Percentiles rank a stretch among this genome's conserved stretches.
Conservation (phyloP, 2,113 vertebrate species). For the Protobothrops mucrosquamatus region DNA sequence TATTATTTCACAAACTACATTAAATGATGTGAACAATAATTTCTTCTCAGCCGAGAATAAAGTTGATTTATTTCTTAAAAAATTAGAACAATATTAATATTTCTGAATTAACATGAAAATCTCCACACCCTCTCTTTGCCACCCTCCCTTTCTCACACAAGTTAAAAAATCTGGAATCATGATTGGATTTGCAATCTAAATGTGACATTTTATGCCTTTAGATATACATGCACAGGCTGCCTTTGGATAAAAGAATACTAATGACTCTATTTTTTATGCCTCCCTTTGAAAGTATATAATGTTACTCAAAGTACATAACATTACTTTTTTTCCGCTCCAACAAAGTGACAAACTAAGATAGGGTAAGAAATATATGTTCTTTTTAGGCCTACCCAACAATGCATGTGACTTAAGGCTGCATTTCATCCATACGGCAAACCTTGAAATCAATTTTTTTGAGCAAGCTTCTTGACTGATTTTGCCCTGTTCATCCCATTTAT, state of each 20-base stretch:
- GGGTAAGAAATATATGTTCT: not conserved
- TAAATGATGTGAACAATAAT: not conserved
- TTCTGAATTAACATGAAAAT: not conserved
- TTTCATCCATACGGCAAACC: not conserved
- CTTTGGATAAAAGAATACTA: not conserved
- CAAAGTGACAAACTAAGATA: not conserved
- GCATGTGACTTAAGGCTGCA: not conserved
- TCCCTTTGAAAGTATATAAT: not conserved
- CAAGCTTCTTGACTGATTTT: not conserved
- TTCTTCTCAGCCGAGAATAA: not conserved
- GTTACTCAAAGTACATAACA: not conserved
- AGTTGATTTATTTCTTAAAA: not conserved
- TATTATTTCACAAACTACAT: not conserved
- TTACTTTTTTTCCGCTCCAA: not conserved
- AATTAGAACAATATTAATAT: not conserved
- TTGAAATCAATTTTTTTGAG: not conserved
- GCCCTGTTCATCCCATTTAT: not conserved
- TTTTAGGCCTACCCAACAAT: not conserved
- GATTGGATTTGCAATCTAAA: not conserved
- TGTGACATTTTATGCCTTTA: not conserved
- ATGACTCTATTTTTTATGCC: not conserved
- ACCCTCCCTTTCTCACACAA: not conserved
- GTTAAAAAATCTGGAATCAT: not conserved
- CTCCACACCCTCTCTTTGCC: not conserved
- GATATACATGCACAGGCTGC: not conserved